Conservation (phyloP, 2,797 vertebrate species). For the Amniataba percoides region DNA sequence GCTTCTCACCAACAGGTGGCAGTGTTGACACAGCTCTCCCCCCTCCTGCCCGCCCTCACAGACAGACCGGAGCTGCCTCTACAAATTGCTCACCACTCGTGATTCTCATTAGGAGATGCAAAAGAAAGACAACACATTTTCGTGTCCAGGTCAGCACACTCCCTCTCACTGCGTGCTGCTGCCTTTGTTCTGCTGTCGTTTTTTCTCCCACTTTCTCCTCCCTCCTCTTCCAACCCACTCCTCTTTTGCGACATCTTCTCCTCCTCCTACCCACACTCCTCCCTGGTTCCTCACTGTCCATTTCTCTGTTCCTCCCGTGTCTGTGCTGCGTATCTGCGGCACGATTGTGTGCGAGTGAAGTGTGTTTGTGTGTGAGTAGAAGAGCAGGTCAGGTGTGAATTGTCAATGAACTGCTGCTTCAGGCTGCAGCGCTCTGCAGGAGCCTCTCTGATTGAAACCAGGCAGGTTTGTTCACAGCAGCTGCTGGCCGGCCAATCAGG, state of each 20-base stretch:
- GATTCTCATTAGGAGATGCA: constrained; percentile 30
- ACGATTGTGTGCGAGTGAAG: neutral
- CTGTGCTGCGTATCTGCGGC: neutral
- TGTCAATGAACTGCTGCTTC: constrained; percentile 35
- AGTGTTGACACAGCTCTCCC: constrained; percentile 28
- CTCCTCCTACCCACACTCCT: neutral
- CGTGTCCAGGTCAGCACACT: neutral
- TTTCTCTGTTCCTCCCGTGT: neutral
- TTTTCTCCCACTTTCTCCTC: constrained; percentile 8
- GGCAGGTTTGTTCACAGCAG: constrained; percentile 31
- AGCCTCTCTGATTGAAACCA: constrained; percentile 34
- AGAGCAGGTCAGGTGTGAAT: constrained; percentile 20
- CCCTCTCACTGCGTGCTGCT: neutral
- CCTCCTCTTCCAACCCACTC: constrained; percentile 20
- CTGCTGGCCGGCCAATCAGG: constrained; percentile 35
- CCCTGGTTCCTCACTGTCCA: neutral
- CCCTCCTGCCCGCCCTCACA: neutral
- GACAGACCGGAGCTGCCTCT: neutral
- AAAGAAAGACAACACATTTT: constrained; percentile 6
- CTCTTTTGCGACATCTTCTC: constrained; percentile 1
- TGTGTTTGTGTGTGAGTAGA: constrained; percentile 9
- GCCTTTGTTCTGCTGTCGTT: constrained; percentile 15
- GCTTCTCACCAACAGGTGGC: constrained; percentile 66
- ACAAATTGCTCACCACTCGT: neutral
- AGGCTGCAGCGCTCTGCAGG: constrained; percentile 30